phyloP scores from a whole-genome alignment of 2,113 vertebrate species.

The Vicugna pacos region DNA sequence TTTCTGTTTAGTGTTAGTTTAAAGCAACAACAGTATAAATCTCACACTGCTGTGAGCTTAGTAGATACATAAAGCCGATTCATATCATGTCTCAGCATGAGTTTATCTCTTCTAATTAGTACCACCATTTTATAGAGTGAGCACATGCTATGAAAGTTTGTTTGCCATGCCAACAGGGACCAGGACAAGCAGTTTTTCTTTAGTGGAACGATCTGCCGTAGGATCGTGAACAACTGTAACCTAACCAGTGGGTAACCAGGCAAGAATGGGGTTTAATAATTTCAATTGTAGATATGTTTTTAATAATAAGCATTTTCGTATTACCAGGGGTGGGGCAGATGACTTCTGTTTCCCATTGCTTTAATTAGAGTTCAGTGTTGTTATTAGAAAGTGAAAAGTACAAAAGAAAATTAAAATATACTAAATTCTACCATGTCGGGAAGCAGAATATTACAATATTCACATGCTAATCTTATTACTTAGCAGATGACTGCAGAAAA shows the following conservation, averaged over 20 bases:
- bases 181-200: conserved; percentile 73
- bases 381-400: conserved; percentile 84
- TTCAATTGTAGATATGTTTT: conserved; percentile 80
- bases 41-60: conserved; percentile 90
- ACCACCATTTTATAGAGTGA: conserved; percentile 87
- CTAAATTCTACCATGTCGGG: conserved; percentile 78
- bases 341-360: conserved; percentile 81
- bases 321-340: conserved; percentile 80
- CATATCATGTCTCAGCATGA: conserved; percentile 90
- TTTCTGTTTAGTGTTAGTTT: conserved; percentile 87
- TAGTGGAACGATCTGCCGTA: conserved; percentile 75
- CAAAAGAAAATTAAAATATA: conserved; percentile 80
- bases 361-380: conserved; percentile 83
- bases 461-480: conserved; percentile 93
- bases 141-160: conserved; percentile 88
- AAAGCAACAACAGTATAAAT: conserved; percentile 86
- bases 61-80: conserved; percentile 88
- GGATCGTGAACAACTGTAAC: conserved; percentile 77
- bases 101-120: conserved; percentile 92
- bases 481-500: conserved; percentile 94
- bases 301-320: conserved; percentile 82
- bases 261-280: conserved; percentile 85
- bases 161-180: conserved; percentile 87
- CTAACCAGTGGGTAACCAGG: conserved; percentile 86
- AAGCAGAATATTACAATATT: conserved; percentile 87